These are phyloP conservation scores for Phaedon cochleariae DNA, from an alignment of 2,888 invertebrate genomes.

Conservation along the genomic window DNA sequence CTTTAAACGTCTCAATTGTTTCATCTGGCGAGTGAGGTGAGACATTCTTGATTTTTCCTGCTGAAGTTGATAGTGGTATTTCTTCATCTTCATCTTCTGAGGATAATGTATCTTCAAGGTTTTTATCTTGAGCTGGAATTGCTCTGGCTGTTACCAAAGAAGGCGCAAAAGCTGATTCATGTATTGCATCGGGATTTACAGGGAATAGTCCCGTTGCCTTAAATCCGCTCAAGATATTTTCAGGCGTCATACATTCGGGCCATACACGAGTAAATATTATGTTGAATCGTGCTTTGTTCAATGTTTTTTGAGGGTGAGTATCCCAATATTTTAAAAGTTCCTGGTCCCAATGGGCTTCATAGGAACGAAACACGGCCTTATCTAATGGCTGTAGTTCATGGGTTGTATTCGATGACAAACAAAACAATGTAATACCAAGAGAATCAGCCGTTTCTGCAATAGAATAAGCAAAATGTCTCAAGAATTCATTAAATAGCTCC, in stretches of 20 bases:
- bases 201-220: slow-evolving; percentile 47
- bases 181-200: slow-evolving; percentile 42
- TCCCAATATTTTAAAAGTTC: slow-evolving; percentile 17
- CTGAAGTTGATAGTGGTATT: too few relatives aligned
- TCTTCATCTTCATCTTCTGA: too few relatives aligned
- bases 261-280: slow-evolving; percentile 42
- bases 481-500: slow-evolving; percentile 34
- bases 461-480: slow-evolving; percentile 47
- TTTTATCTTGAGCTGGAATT: too few relatives aligned
- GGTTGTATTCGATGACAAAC: slow-evolving; percentile 56
- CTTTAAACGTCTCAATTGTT: too few relatives aligned
- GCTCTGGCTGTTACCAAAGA: too few relatives aligned
- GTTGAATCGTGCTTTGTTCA: slow-evolving; percentile 50
- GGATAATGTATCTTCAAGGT: too few relatives aligned
- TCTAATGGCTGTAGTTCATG: slow-evolving; percentile 56
- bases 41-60: too few relatives aligned
- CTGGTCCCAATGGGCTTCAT: slow-evolving; percentile 53
- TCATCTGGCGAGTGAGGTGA: too few relatives aligned
- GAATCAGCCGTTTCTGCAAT: slow-evolving; percentile 49
- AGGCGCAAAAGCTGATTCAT: slow-evolving; percentile 37
- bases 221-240: slow-evolving; percentile 44
- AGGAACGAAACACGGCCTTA: slow-evolving; percentile 51
- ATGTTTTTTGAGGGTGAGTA: slow-evolving; percentile 42
- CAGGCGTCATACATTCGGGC: slow-evolving; percentile 40
- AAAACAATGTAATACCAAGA: slow-evolving; percentile 48